These are phyloP conservation scores for Scolopax rusticola DNA, from an alignment of 2,797 vertebrate species.

Conservation along the genomic window DNA sequence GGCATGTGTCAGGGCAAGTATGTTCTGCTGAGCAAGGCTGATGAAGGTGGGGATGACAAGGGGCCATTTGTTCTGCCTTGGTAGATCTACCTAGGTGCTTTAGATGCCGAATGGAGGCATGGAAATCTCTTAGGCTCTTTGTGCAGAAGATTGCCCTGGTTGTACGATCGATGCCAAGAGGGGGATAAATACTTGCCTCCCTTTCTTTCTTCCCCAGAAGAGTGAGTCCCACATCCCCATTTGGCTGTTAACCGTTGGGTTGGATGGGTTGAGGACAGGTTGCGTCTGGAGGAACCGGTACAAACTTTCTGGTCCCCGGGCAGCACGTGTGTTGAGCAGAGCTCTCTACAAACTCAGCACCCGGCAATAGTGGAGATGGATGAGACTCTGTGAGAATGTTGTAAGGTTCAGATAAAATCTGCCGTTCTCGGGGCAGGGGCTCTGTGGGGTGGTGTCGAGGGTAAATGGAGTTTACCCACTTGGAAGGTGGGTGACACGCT, in stretches of 20 bases:
- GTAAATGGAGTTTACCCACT: constrained; percentile 60
- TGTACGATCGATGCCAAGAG: accelerated
- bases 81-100: not conserved
- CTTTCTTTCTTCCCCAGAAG: not conserved
- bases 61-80: not conserved
- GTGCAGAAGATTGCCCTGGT: accelerated
- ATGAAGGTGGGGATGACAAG: not conserved
- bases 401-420: constrained; percentile 61
- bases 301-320: not conserved
- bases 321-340: accelerated
- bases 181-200: not conserved
- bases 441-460: not conserved
- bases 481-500: not conserved
- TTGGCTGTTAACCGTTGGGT: not conserved
- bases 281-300: not conserved
- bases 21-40: not conserved
- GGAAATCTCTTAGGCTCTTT: not conserved
- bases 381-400: constrained; percentile 26
- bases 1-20: accelerated
- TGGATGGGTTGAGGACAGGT: not conserved
- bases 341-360: not conserved
- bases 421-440: constrained; percentile 47
- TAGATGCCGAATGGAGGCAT: not conserved
- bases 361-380: not conserved
- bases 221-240: not conserved